phyloP scores from a whole-genome alignment of 2,888 invertebrate genomes.

The Invenusta paracnida region DNA sequence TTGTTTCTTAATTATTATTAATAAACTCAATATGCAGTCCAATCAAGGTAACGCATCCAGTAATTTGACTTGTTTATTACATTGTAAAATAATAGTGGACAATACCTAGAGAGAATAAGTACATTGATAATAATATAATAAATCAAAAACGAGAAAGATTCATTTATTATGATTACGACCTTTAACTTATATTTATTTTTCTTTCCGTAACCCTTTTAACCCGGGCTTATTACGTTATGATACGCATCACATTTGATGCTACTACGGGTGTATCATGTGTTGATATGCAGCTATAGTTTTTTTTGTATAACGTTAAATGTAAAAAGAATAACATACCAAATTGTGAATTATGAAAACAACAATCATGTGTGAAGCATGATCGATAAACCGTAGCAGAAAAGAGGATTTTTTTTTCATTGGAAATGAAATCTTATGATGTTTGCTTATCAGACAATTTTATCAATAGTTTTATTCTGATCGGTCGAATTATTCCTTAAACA shows the following conservation, averaged over 20 bases:
- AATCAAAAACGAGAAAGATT: no score
- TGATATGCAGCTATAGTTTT: not conserved
- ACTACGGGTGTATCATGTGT: not conserved
- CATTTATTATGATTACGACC: no score
- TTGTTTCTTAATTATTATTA: no score
- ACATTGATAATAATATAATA: no score
- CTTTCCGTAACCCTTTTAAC: not conserved
- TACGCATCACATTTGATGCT: not conserved
- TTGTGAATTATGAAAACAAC: not conserved
- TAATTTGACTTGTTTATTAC: no score
- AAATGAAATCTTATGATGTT: not conserved
- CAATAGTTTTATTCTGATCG: not conserved
- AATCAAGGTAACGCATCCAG: no score
- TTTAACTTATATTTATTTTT: no score
- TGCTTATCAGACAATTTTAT: not conserved
- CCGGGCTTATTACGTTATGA: not conserved
- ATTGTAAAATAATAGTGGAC: no score
- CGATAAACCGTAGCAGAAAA: not conserved
- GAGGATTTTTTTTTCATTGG: not conserved
- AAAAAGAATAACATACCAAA: not conserved
- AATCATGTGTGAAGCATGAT: not conserved
- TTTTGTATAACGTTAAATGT: not conserved
- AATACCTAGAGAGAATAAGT: no score
- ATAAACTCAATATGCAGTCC: no score
- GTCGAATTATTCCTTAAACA: not conserved